Base-by-base conservation (phyloP, 2,797 vertebrate species). In the Lacerta bilineata region DNA sequence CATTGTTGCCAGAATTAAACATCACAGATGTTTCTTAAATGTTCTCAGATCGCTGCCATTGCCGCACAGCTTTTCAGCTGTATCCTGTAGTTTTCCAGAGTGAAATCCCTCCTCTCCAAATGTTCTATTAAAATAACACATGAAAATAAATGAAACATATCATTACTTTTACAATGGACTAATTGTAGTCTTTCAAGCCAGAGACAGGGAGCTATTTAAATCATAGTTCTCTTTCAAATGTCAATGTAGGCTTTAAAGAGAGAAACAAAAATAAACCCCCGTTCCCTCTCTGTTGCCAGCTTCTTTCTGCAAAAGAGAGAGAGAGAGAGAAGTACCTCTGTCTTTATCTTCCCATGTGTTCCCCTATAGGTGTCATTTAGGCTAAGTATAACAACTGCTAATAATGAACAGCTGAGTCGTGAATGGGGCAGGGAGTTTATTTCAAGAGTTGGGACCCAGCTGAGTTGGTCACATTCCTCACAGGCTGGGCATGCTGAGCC, bases 131-230 rank as follows among this genome's bases (percentile, higher is more conserved):
- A 95, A 96, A 72, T 94, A 96, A 94, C 88, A 89, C 92, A 91
- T 94, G 94, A 97, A 97, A 96, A 96, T 95, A 95, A 96, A 95
- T 94, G 93, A 96, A 96, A 96, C 91, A 92, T 96, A 93, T 95
- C 64, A 96, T 97, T 97, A 96, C 91, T 95, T 96, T 95, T 93
- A 95, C 94, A 96, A 96, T 95, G 91, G 91, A 85, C 88, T 96
- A 95, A 96, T 93, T 94, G 94, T 96, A 84, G 93, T 96, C 96
- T 96, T 91, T 96, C 95, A 96, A 94, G 94, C 77, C 88, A 74
- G 87, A 91, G 94, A 95, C 33, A 88, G 91, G 55, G 87, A 95
- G 91, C 87, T 94, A 91, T 93, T 87, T 93, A 96, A 93, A 89
- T 93, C 93, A 94, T 93, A 93, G 91, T 91, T 94, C 89, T 87